These are phyloP conservation scores for Antheraea pernyi DNA, from an alignment of 1,140 invertebrate species.

Conservation along the genomic window DNA sequence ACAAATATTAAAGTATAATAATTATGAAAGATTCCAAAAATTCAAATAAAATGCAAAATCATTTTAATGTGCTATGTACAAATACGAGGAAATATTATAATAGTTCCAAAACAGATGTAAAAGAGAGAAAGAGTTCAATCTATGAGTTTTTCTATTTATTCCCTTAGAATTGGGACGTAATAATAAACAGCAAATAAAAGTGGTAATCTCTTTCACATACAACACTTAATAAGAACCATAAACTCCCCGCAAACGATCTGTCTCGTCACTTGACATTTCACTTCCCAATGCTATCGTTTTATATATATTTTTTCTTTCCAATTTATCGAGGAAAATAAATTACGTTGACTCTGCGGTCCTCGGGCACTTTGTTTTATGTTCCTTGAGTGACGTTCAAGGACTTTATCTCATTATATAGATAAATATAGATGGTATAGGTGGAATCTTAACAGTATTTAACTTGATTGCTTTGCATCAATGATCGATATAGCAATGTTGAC, in stretches of 20 bases:
- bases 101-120: not conserved
- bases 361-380: not conserved
- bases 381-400: not conserved
- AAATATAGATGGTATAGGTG: too few relatives aligned
- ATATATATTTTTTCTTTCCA: constrained; percentile 5
- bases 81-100: too few relatives aligned
- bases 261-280: constrained; percentile 12
- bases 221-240: not conserved
- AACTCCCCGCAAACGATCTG: constrained; percentile 4
- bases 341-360: constrained; percentile 8
- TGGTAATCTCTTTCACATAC: not conserved
- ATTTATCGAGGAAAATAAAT: constrained; percentile 5
- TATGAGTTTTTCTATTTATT: not conserved
- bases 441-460: too few relatives aligned
- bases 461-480: too few relatives aligned
- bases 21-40: too few relatives aligned
- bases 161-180: not conserved
- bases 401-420: not conserved
- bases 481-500: too few relatives aligned
- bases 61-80: too few relatives aligned
- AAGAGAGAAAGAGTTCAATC: not conserved
- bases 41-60: too few relatives aligned
- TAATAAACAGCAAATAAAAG: not conserved
- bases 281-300: constrained; percentile 10
- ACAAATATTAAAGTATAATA: too few relatives aligned